These are phyloP conservation scores for Bufo gargarizans DNA, from an alignment of 2,113 vertebrate species.

Conservation along the genomic window DNA sequence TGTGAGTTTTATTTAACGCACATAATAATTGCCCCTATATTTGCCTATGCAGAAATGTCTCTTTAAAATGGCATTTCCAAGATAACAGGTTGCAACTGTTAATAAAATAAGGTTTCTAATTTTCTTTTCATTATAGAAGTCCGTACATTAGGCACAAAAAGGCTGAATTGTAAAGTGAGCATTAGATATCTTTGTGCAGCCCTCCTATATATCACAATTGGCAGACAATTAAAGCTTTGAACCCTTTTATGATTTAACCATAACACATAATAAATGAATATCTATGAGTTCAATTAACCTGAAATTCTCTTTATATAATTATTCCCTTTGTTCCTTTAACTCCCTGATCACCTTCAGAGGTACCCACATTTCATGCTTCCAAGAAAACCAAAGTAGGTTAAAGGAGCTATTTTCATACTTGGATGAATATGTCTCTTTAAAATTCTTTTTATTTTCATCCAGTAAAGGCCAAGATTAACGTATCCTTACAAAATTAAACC, in stretches of 20 bases:
- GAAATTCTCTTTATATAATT: slow-evolving; percentile 26
- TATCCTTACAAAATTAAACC: neutral
- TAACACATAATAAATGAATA: slow-evolving; percentile 40
- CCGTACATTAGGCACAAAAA: slow-evolving; percentile 10
- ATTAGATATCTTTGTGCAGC: neutral
- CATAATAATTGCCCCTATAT: neutral
- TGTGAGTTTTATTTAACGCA: neutral
- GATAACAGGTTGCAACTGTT: neutral
- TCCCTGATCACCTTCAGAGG: slow-evolving; percentile 16
- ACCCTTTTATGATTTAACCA: slow-evolving; percentile 23
- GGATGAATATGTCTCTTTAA: neutral
- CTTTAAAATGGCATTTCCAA: neutral
- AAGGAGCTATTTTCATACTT: neutral
- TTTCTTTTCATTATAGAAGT: neutral
- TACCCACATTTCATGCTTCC: neutral
- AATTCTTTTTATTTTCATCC: neutral
- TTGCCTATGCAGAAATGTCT: neutral
- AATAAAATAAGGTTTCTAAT: neutral
- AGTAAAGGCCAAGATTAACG: neutral
- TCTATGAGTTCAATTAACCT: slow-evolving; percentile 39
- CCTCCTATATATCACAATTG: slow-evolving; percentile 1
- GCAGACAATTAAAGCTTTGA: slow-evolving; percentile 29
- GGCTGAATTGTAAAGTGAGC: neutral
- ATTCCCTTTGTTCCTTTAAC: slow-evolving; percentile 33
- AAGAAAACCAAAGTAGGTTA: slow-evolving; percentile 13